Percentiles rank a stretch among this genome's conserved stretches.
Evolutionary conservation across 2,888 invertebrate species (phyloP).

Genomic region (Nomada lathburiana): DNA sequence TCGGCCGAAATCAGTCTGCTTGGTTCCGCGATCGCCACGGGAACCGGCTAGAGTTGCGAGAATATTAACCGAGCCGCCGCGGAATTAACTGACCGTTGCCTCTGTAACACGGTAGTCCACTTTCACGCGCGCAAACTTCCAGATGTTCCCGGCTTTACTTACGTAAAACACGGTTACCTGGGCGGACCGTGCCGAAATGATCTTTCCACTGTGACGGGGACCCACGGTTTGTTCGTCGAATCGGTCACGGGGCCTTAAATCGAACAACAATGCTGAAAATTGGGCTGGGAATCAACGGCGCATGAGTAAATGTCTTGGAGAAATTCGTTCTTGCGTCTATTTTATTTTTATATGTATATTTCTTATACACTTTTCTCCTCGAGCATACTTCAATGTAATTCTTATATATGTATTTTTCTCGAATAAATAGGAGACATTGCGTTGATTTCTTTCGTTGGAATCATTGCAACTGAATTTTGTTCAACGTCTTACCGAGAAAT

Average conservation of each 20-base stretch:
- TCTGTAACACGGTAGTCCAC: conserved; percentile 75
- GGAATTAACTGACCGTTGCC: conserved; percentile 81
- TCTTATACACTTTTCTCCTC: neutral
- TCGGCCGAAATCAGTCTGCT: conserved; percentile 15
- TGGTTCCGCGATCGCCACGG: conserved; percentile 56
- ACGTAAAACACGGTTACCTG: conserved; percentile 75
- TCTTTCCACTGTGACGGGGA: conserved; percentile 33
- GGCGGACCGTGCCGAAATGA: conserved; percentile 53
- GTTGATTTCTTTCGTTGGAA: too few relatives aligned
- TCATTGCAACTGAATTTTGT: too few relatives aligned
- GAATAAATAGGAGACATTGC: too few relatives aligned
- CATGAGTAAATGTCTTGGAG: conserved; percentile 4
- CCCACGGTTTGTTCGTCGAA: neutral
- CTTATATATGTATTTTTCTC: too few relatives aligned
- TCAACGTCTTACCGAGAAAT: neutral
- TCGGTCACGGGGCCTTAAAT: conserved; percentile 43
- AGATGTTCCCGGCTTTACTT: conserved; percentile 78
- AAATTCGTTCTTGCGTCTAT: conserved; percentile 13
- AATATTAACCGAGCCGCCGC: conserved; percentile 78
- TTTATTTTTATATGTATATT: neutral
- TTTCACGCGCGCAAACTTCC: conserved; percentile 80
- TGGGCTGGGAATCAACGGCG: conserved; percentile 7
- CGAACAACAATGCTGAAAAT: conserved; percentile 38
- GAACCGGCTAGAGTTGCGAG: conserved; percentile 72
- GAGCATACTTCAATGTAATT: neutral